These are phyloP conservation scores for Anastrepha obliqua DNA, from an alignment of 1,140 invertebrate species.

Conservation along the genomic window DNA sequence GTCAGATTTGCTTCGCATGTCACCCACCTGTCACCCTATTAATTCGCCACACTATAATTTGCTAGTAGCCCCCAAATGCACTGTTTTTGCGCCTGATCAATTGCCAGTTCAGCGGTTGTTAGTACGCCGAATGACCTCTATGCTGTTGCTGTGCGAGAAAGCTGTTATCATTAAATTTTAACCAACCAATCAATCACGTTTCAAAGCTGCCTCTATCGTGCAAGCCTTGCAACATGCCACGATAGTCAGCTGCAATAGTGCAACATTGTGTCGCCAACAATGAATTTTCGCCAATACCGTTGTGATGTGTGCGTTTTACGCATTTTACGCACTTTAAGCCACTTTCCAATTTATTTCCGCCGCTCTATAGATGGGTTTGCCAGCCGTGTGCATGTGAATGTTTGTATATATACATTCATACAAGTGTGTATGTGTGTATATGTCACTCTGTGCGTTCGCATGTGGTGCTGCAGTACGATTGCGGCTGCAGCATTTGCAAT, in stretches of 20 bases:
- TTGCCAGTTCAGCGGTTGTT: neutral
- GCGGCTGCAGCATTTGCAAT: slow-evolving; percentile 3
- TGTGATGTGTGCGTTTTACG: neutral
- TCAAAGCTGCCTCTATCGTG: neutral
- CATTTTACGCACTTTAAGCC: neutral
- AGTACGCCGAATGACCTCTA: no score
- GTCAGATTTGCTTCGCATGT: no score
- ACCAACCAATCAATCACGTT: slow-evolving; percentile 42
- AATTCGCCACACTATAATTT: neutral
- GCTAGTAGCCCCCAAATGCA: neutral
- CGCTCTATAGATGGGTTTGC: neutral
- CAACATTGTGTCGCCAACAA: neutral
- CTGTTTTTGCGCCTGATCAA: neutral
- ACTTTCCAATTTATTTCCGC: slow-evolving; percentile 14
- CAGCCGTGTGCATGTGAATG: neutral
- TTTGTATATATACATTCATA: neutral
- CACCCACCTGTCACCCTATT: no score
- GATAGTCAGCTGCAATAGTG: neutral
- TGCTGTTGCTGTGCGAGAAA: neutral
- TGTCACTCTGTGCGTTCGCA: neutral
- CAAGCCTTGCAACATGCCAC: neutral
- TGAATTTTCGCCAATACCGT: neutral
- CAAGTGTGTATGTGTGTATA: neutral
- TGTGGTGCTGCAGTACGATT: neutral
- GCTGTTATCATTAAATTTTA: neutral